A percentile compares a stretch with the other conserved stretches of the same genome.
These are phyloP conservation scores for Pomacea canaliculata DNA, from an alignment of 2,888 invertebrate species.

Conservation along the genomic window DNA sequence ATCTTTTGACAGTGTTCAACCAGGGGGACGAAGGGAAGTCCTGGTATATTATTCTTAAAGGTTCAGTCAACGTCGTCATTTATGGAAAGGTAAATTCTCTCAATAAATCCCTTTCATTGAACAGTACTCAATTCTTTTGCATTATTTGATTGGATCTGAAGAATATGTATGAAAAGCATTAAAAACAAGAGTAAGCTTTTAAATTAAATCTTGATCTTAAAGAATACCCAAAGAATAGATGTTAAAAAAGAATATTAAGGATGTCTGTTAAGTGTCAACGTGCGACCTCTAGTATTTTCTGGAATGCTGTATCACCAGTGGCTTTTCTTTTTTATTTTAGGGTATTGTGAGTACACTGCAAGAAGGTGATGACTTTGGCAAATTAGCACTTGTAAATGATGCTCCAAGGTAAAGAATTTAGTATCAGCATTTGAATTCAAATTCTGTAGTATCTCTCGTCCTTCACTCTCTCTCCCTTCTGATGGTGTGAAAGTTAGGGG, in stretches of 20 bases:
- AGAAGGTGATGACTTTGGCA: slow-evolving; percentile 90
- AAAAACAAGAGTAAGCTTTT: no score
- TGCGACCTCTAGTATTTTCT: no score
- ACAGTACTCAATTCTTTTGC: no score
- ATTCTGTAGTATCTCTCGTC: neutral
- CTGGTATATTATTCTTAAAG: slow-evolving; percentile 87
- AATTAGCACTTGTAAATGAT: slow-evolving; percentile 86
- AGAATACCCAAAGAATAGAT: no score
- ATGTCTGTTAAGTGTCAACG: no score
- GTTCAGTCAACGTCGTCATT: slow-evolving; percentile 87
- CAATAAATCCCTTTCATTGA: neutral
- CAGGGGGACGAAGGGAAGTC: slow-evolving; percentile 87
- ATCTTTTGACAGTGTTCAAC: slow-evolving; percentile 77
- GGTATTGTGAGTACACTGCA: slow-evolving; percentile 85
- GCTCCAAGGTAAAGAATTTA: slow-evolving; percentile 77
- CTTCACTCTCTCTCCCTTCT: neutral
- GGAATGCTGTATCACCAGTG: no score
- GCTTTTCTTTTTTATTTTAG: slow-evolving; percentile 53
- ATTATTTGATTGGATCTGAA: no score
- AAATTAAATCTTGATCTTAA: no score
- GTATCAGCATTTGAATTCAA: neutral
- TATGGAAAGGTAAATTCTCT: slow-evolving; percentile 77
- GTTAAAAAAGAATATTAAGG: no score
- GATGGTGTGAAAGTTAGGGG: neutral
- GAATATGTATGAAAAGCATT: no score